Conservation (phyloP, 2,797 vertebrate genomes). For the Cygnus olor region DNA sequence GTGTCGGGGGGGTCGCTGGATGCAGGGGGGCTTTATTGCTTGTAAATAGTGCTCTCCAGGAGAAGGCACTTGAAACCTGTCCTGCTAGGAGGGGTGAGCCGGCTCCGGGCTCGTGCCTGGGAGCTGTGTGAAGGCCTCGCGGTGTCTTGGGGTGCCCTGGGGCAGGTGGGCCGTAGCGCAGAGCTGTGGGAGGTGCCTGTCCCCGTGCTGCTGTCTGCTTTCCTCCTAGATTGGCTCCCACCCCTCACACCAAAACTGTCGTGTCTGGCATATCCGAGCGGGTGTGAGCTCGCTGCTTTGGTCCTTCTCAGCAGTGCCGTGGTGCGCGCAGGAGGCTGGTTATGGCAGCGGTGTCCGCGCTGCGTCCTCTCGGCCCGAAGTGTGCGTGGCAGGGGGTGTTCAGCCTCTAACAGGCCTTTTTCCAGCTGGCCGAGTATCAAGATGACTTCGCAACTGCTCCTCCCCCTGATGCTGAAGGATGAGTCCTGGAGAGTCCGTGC, state of each 20-base stretch:
- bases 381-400: rapidly evolving
- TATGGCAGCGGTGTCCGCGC: background rate
- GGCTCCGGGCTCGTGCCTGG: background rate
- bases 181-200: rapidly evolving
- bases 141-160: too few species aligned
- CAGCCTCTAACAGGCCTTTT: background rate
- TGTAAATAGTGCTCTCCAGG: background rate
- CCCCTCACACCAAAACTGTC: background rate
- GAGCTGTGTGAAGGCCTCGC: too few species aligned
- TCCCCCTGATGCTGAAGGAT: background rate
- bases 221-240: background rate
- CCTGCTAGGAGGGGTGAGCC: background rate
- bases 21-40: background rate
- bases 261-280: background rate
- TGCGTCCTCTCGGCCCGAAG: background rate
- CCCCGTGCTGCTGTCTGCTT: background rate
- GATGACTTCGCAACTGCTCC: background rate
- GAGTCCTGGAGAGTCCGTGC: background rate
- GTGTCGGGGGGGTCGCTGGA: background rate
- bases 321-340: rapidly evolving
- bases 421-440: background rate
- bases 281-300: background rate
- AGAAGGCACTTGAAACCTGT: background rate
- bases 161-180: rapidly evolving
- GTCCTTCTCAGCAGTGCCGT: background rate